Percentiles rank a stretch among this genome's conserved stretches.
Evolutionary conservation across 2,113 vertebrate genomes (phyloP).

Genomic region (Athene noctua): DNA sequence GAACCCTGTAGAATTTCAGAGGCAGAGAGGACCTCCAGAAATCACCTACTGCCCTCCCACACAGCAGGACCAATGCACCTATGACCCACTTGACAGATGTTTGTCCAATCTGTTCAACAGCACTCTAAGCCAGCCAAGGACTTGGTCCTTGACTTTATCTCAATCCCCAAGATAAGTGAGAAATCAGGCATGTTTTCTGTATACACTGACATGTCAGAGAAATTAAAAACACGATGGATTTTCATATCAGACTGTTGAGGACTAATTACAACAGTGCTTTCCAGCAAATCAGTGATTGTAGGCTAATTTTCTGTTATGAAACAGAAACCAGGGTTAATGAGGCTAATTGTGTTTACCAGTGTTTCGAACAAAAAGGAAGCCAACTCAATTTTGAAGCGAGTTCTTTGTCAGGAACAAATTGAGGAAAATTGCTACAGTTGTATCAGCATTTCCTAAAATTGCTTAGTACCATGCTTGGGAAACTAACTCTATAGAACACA

Average conservation of each 20-base stretch:
- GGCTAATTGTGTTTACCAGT: constrained; percentile 82
- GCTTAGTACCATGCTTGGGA: constrained; percentile 46
- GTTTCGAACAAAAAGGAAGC: constrained; percentile 74
- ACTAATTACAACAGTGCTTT: constrained; percentile 77
- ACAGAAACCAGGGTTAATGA: constrained; percentile 81
- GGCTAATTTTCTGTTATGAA: constrained; percentile 80
- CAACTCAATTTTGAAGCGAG: constrained; percentile 72
- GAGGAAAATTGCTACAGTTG: constrained; percentile 76
- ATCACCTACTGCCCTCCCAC: background rate
- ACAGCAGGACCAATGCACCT: rapidly evolving
- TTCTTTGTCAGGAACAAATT: constrained; percentile 78
- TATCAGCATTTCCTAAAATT: constrained; percentile 72
- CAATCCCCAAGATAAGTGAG: constrained; percentile 32
- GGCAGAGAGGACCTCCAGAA: background rate
- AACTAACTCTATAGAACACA: constrained; percentile 16
- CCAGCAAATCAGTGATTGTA: constrained; percentile 75
- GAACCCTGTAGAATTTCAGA: background rate
- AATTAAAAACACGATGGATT: constrained; percentile 67
- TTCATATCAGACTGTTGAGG: constrained; percentile 70
- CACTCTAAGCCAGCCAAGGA: background rate
- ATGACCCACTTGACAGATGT: background rate
- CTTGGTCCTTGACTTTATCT: constrained; percentile 55
- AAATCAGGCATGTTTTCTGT: constrained; percentile 66
- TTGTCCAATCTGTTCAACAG: background rate
- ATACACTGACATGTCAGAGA: constrained; percentile 56